Conservation (phyloP, 2,113 vertebrate genomes). For the Engystomops pustulosus region DNA sequence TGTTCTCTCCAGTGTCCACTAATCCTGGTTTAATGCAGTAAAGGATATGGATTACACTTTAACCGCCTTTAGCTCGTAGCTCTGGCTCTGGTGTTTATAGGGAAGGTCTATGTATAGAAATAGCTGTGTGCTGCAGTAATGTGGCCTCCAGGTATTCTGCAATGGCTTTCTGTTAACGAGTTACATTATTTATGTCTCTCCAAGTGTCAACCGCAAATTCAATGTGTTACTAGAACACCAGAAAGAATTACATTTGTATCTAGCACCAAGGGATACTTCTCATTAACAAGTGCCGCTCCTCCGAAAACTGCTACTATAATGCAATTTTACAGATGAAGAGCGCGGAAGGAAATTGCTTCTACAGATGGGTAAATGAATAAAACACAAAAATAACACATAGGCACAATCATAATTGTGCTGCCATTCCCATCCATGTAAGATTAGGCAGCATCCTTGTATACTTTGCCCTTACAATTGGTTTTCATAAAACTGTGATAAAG, state of each 20-base stretch:
- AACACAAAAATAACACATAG: constrained; percentile 23
- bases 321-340: constrained; percentile 40
- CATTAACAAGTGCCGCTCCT: constrained; percentile 26
- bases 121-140: constrained; percentile 41
- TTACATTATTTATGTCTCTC: constrained; percentile 36
- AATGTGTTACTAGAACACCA: constrained; percentile 45
- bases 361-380: constrained; percentile 22
- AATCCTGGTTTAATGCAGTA: constrained; percentile 33
- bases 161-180: constrained; percentile 38
- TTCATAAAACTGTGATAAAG: background rate
- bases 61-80: constrained; percentile 29
- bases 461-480: background rate
- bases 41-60: constrained; percentile 45
- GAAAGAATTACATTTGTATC: constrained; percentile 30
- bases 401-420: background rate
- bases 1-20: constrained; percentile 26
- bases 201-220: constrained; percentile 22
- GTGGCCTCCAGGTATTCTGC: constrained; percentile 41
- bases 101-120: constrained; percentile 28
- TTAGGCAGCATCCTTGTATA: background rate
- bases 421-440: background rate
- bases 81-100: constrained; percentile 29
- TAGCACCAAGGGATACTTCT: constrained; percentile 40
- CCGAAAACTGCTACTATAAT: constrained; percentile 36
- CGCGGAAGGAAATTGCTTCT: constrained; percentile 25